Base-by-base conservation (phyloP, 2,888 invertebrate species). In the Spicauda simplicius region DNA sequence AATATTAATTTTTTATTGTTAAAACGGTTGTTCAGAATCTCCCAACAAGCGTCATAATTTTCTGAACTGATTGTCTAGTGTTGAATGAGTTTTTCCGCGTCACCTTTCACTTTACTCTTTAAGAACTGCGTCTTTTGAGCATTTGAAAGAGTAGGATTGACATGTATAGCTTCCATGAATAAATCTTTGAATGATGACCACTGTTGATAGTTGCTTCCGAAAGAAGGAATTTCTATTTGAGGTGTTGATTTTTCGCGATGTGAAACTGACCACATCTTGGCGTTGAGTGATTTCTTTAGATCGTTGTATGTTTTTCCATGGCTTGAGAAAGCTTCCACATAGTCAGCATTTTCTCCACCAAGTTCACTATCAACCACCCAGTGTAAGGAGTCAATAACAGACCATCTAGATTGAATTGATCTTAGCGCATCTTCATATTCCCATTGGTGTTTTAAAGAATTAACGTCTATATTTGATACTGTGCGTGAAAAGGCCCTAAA, bases 141-240 rank as follows among this genome's bases (percentile, higher is more conserved):
- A 73, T 69, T 68, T 20, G 73, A 72, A 12, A 76, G 33, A 0
- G 71, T 66, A 6, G 56, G 50, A 45, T 74, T 74, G 19, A 68
- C 71, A 53, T 74, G 74, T 12, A 76, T 72, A 3, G 72, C 52
- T 65, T 76, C 74, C 0, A 53, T 68, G 58, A 74, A 76, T 18
- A 76, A 19, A 60, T 74, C 73, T 41, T 72, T 72, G 48, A 73
- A 70, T 5, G 72, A 70, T 2, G 58, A 56, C 73, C 73, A 72
- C 30, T 72, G 54, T 12, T 72, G 57, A 55, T 72, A 76, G 48
- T 58, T 72, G 0, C 74, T 2, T n/a, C n/a, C n/a, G n/a, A n/a
- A n/a, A n/a, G n/a, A n/a, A n/a, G n/a, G n/a, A n/a, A n/a, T n/a
- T n/a, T 74, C 72, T 8, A 74, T 48, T 55, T 70, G 60, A 10